phyloP scores from a whole-genome alignment of 2,113 vertebrate genomes.

The Catharus bicknelli region DNA sequence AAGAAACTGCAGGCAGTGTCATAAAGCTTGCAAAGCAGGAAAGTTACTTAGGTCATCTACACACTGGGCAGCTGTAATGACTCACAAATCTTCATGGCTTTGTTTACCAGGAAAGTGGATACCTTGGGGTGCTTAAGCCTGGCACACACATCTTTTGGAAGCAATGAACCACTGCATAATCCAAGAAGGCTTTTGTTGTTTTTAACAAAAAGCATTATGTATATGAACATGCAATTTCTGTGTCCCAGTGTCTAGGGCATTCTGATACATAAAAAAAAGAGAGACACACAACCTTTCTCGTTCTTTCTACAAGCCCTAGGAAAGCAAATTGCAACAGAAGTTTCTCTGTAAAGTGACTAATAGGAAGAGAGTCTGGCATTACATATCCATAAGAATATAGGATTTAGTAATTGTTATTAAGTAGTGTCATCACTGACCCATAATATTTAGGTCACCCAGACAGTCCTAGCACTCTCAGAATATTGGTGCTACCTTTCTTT shows the following conservation, averaged over 20 bases:
- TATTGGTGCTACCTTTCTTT: neutral
- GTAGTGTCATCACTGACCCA: neutral
- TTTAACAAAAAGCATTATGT: neutral
- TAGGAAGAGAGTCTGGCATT: neutral
- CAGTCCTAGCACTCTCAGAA: neutral
- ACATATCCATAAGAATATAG: neutral
- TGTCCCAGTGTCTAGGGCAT: neutral
- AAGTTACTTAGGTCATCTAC: neutral
- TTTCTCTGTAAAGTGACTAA: neutral
- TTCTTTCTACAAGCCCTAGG: neutral
- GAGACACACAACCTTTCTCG: neutral
- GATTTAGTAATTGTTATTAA: neutral
- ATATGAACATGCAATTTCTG: neutral
- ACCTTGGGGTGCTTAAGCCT: neutral
- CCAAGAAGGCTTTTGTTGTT: neutral
- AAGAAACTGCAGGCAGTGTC: neutral
- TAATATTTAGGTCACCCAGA: neutral
- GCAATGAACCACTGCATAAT: neutral
- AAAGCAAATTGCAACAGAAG: neutral
- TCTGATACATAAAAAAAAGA: too few species aligned
- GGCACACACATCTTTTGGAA: neutral
- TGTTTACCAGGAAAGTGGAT: neutral
- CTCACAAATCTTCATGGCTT: neutral
- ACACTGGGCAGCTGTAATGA: neutral
- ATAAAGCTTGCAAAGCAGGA: neutral